Base-by-base conservation (phyloP, 2,888 invertebrate genomes). In the Caenorhabditis sp. region DNA sequence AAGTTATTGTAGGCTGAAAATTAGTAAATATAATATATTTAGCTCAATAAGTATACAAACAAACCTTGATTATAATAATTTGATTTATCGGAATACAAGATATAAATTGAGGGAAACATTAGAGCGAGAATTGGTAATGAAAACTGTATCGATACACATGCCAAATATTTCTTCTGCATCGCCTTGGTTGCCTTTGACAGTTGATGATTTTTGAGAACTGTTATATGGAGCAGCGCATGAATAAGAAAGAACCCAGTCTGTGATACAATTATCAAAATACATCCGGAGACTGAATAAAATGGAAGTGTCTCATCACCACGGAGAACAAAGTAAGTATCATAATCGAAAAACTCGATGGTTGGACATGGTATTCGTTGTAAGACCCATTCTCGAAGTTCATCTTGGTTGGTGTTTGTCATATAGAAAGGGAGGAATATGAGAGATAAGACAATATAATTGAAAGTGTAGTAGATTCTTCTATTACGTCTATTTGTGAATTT, bases 41-140 rank as follows among this genome's bases (percentile, higher is more conserved):
- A 4, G 7, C 21, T 50, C 17, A 5, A 52, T 4, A 20, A 4
- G 21, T 7, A 12, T 21, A 20, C 4, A 7, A 3, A 4, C n/a
- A n/a, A 52, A 66, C 66, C 60, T 60, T 66, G 66, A 56, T 66
- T 66, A 49, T 66, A 66, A 20, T 56, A 54, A n/a, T 66, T 31
- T 10, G 27, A 26, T 25, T 23, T 17, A 14, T 66, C 66, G 0
- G 66, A 38, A 27, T 60, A 60, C 12, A 66, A 31, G 1, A 56
- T 56, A 27, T 66, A 66, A 17, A 43, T 8, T 27, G 56, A 60
- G 4, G 66, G 66, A 21, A 53, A 21, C 1, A 25, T 43, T 0
- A 66, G 31, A 1, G 21, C 26, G 3, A 27, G 23, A n/a, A 38
- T 56, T 17, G 66, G 66, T 17, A 66, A 56, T 14, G 60, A 14